Percentiles rank a stretch among this genome's conserved stretches.
phyloP scores from a whole-genome alignment of 1,140 invertebrate genomes.

The Drosophila setifemur region DNA sequence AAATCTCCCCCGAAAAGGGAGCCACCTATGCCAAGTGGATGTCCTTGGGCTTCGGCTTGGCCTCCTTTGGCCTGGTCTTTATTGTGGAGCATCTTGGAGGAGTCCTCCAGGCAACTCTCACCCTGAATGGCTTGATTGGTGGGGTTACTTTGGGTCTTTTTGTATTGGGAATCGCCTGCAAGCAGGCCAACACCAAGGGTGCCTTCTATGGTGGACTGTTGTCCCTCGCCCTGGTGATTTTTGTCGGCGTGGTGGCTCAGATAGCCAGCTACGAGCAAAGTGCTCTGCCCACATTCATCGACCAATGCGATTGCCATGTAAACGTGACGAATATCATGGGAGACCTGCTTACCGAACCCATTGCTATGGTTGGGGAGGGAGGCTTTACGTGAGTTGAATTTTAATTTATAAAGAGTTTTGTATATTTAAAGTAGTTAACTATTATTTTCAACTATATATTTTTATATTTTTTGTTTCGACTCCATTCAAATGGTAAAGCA shows the following conservation, averaged over 20 bases:
- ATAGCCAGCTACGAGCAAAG: constrained; percentile 82
- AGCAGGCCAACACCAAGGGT: constrained; percentile 90
- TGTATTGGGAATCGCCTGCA: constrained; percentile 93
- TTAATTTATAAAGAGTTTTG: background rate
- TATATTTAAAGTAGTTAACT: no score
- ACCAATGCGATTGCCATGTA: constrained; percentile 81
- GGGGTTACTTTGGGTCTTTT: constrained; percentile 93
- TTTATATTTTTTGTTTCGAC: background rate
- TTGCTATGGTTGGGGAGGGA: background rate
- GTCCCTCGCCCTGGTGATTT: constrained; percentile 83
- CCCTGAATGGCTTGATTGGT: constrained; percentile 94
- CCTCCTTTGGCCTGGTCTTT: constrained; percentile 87
- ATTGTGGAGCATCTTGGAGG: constrained; percentile 91
- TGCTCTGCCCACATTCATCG: constrained; percentile 80
- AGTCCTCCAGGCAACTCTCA: constrained; percentile 92
- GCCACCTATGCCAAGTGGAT: constrained; percentile 84
- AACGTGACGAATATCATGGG: constrained; percentile 75
- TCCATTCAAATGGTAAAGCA: no score
- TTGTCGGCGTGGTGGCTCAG: constrained; percentile 83
- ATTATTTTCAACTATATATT: background rate
- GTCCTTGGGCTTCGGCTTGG: constrained; percentile 83
- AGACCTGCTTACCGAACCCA: constrained; percentile 37
- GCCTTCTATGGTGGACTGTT: constrained; percentile 83
- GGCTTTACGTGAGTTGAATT: constrained; percentile 66
- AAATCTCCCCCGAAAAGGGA: constrained; percentile 87